Base-by-base conservation (phyloP, 92 coral and sea anemone genomes). In the Siderastrea radians region DNA sequence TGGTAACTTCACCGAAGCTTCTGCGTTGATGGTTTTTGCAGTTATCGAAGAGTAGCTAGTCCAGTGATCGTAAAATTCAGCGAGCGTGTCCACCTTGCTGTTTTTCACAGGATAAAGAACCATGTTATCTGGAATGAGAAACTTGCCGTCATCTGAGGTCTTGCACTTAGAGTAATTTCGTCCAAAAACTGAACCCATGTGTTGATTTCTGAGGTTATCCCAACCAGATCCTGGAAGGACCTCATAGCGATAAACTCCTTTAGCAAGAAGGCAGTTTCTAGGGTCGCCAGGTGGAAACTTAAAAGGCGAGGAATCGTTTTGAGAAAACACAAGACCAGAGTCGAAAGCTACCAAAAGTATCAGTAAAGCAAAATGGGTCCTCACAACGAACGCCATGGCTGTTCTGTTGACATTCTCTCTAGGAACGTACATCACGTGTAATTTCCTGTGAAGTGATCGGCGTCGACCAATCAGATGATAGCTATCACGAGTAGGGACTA, bases 1-100 rank as follows among this genome's bases (percentile, higher is more conserved):
- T 19, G 62, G 62, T 38, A 94, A 86, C 7, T 86, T 82, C 10
- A 79, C 97, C 11, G 86, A 80, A 12, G 93, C 95, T 14, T 79
- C 93, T 4, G 88, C 74, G 65, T 92, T 94, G 2, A 96, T 84
- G 7, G 95, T 85, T 17, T 82, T 86, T 1, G 98, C 65, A 2
- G 98, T 95, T 68, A 84, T 91, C 5, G 96, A 91, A 0, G 92
- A 78, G 87, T 93, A 95, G 77, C 89, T 87, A 4, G 78, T 71
- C 96, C 96, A 93, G 92, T 95, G 95, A 49, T 93, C 96, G 14
- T 82, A 88, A 16, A 88, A 50, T 16, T 95, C 96, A 1, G 96
- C 93, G 53, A 60, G 77, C 89, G 82, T 59, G 12, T 68, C 85
- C 26, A 90, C 96, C 58, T 86, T 91, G 90, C 96, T 95, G 84